Evolutionary conservation across 2,113 vertebrate species (phyloP).

Genomic region (Coracopsis vasa): DNA sequence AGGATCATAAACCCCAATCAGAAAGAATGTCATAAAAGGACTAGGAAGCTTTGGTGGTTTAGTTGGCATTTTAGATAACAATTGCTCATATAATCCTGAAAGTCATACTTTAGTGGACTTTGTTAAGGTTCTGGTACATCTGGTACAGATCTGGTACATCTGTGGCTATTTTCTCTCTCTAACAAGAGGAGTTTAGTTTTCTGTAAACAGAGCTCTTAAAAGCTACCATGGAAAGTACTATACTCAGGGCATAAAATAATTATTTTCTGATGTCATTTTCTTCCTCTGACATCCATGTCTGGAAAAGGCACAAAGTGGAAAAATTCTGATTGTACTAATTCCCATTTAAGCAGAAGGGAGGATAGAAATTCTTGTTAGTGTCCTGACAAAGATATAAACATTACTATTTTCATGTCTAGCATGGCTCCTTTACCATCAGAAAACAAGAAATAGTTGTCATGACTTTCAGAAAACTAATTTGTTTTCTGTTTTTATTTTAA

Average conservation of each 20-base stretch:
- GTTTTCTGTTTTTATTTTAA: not conserved
- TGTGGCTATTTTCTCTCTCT: not conserved
- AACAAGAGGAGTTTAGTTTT: not conserved
- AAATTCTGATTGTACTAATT: not conserved
- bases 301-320: not conserved
- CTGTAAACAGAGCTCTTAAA: not conserved
- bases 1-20: not conserved
- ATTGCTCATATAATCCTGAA: not conserved
- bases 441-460: not conserved
- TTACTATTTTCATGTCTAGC: not conserved
- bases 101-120: not conserved
- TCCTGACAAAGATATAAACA: not conserved
- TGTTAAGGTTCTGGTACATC: not conserved
- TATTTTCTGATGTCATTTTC: not conserved
- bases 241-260: not conserved
- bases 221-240: not conserved
- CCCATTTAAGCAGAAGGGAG: not conserved
- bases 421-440: not conserved
- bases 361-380: not conserved
- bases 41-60: not conserved
- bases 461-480: not conserved
- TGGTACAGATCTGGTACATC: too few species aligned
- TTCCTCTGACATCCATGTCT: not conserved
- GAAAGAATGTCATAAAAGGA: not conserved
- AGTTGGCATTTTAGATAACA: not conserved